Base-by-base conservation (phyloP, 2,888 invertebrate genomes). In the Spialia ferax region DNA sequence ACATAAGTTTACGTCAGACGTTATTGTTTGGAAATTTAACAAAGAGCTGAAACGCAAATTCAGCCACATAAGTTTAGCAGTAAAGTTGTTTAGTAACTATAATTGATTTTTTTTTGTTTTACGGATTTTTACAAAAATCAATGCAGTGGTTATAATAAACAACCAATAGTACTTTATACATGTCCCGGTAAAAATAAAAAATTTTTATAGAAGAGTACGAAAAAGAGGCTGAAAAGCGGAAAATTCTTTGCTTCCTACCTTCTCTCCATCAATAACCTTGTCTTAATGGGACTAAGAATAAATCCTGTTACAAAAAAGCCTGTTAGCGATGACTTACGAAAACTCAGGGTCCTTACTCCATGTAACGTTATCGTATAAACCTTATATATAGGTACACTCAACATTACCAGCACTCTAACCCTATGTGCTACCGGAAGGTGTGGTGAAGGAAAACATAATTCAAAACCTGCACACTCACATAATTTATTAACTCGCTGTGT, bases 391-490 rank as follows among this genome's bases (percentile, higher is more conserved):
- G n/a, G 11, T 26, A 26, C 26, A 45, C 8, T 22, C 50, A 23
- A 54, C 32, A 20, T 55, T 18, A 15, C 29, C 18, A n/a, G n/a
- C n/a, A 55, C 55, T 26, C n/a, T 23, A 52, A 23, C 32, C 29
- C 55, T 55, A 55, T 29, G 18, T 32, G 15, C 26, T 48, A 48
- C 45, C 29, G 60, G 60, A 61, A 50, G 48, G 29, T 48, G 29
- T 45, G 60, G 60, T 61, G 18, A 48, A 29, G 45, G 60, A 61
- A 61, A 61, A 61, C 48, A 32, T 61, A 29, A 45, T 61, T 61
- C 61, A 61, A 50, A 50, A 61, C 61, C 48, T 48, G 60, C 61
- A 61, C 61, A 50, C 61, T 50, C 61, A 61, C 50, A 50, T 61
- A 35, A 61, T 61, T 61, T 61, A 61, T 61, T 61, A 61, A 50